These are phyloP conservation scores for Drosophila watanabei DNA, from an alignment of 1,140 invertebrate species.

Conservation along the genomic window DNA sequence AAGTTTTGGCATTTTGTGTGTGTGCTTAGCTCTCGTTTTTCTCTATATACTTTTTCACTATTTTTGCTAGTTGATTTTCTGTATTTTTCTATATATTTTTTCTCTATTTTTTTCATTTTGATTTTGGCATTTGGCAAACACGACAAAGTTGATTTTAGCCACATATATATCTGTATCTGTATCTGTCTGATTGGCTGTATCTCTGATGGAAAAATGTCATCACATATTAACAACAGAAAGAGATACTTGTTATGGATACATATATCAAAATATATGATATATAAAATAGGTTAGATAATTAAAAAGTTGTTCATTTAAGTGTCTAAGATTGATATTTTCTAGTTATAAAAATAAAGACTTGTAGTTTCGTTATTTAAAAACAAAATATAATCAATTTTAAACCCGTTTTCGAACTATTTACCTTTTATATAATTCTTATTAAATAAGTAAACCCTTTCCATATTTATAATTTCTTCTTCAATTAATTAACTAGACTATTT, in stretches of 20 bases:
- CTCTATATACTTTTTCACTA: slow-evolving; percentile 7
- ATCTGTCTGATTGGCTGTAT: slow-evolving; percentile 43
- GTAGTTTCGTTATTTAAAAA: neutral
- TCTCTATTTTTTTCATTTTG: slow-evolving; percentile 14
- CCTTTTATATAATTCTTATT: neutral
- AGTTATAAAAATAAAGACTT: neutral
- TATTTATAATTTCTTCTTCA: neutral
- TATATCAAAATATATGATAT: neutral
- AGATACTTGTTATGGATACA: neutral
- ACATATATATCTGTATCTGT: slow-evolving; percentile 35
- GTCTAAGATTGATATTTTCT: accelerated
- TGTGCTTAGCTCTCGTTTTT: slow-evolving; percentile 48
- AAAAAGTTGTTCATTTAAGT: neutral
- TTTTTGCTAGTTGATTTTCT: slow-evolving; percentile 17
- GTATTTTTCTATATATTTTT: slow-evolving; percentile 11
- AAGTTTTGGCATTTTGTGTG: slow-evolving; percentile 77
- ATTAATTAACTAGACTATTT: neutral
- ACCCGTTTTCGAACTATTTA: neutral
- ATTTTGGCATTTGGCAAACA: slow-evolving; percentile 50
- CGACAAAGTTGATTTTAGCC: slow-evolving; percentile 53
- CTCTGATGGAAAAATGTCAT: slow-evolving; percentile 15
- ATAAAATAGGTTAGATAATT: neutral
- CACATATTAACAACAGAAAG: neutral
- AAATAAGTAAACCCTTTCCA: neutral
- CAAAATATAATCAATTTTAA: neutral